A percentile compares a stretch with the other conserved stretches of the same genome.
phyloP scores from a whole-genome alignment of 2,888 invertebrate species.

The Chrysolina oricalcia region DNA sequence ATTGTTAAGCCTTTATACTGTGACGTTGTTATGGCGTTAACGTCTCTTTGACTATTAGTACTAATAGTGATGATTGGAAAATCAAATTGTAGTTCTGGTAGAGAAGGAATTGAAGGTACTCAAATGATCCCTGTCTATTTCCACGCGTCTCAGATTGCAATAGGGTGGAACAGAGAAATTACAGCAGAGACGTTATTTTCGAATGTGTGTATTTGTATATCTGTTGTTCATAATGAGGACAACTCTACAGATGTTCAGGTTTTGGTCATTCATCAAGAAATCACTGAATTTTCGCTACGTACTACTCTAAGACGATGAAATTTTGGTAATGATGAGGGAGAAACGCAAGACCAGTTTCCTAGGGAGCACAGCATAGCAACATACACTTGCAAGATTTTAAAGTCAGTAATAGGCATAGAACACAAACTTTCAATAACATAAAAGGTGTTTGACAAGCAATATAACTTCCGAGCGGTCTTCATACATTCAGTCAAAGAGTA shows the following conservation, averaged over 20 bases:
- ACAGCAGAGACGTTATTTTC: not conserved
- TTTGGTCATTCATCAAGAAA: conserved; percentile 46
- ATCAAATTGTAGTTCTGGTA: no score
- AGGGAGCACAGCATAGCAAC: conserved; percentile 67
- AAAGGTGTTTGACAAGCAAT: not conserved
- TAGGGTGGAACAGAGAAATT: no score
- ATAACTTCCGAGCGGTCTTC: not conserved
- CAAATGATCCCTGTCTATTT: no score
- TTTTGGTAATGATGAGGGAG: conserved; percentile 57
- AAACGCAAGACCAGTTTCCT: conserved; percentile 63
- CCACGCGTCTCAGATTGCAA: no score
- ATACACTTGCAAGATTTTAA: conserved; percentile 27
- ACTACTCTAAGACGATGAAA: conserved; percentile 61
- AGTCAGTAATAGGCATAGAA: conserved; percentile 32
- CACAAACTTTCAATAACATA: not conserved
- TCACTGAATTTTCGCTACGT: conserved; percentile 56
- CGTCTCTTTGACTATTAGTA: no score
- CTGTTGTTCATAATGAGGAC: not conserved
- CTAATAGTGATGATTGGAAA: no score
- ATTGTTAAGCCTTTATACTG: no score
- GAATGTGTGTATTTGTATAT: not conserved
- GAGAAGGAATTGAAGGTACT: no score
- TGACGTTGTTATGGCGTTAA: no score
- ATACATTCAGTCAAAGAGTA: no score
- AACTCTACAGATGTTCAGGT: conserved; percentile 31